Evolutionary conservation across 2,888 invertebrate species (phyloP), one percentile per base, ranked within the genome.

Genomic region (Melikaiella ostensackeni): DNA sequence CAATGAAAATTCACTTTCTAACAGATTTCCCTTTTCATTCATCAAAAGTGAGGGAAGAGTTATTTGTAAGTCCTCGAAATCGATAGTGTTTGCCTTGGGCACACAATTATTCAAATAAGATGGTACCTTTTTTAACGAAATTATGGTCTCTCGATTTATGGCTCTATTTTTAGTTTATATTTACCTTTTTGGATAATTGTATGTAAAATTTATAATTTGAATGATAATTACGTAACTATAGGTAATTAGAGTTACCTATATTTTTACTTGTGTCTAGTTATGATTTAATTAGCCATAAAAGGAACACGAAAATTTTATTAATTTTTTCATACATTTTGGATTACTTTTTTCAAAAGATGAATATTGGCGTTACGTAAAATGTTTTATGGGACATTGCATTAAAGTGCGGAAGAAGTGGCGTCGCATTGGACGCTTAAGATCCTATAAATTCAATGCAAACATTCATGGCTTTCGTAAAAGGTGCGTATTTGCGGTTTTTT

Each of bases 381-480:
- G 16, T 64, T 64, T 42, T 42, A 64, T 64, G 64, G 16, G 21
- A 42, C 16, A 64, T 42, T 21, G 38, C 38, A 3, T 24, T 64
- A n/a, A 9, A n/a, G 38, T n/a, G 9, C 30, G n/a, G 16, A 62
- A 24, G 7, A 64, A 42, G 42, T 64, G 64, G 64, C 42, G 24
- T 19, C 27, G 16, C 24, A 16, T 8, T 64, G 38, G 24, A 27
- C 19, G 16, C 24, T 38, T 64, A 64, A 42, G 13, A 21, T 64
- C 21, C 64, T 24, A 42, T 64, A 64, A 64, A 64, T 64, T 38
- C 42, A 24, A 42, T 64, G 16, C 16, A 16, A 42, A 42, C 64
- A 9, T 64, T 42, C 42, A 64, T 16, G 64, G 42, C 42, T 24
- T 42, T 42, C 13, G 19, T 64, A 42, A 64, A 16, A n/a, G 5